Conservation (phyloP, 2,113 vertebrate genomes). For the Stigmatopora argus region DNA sequence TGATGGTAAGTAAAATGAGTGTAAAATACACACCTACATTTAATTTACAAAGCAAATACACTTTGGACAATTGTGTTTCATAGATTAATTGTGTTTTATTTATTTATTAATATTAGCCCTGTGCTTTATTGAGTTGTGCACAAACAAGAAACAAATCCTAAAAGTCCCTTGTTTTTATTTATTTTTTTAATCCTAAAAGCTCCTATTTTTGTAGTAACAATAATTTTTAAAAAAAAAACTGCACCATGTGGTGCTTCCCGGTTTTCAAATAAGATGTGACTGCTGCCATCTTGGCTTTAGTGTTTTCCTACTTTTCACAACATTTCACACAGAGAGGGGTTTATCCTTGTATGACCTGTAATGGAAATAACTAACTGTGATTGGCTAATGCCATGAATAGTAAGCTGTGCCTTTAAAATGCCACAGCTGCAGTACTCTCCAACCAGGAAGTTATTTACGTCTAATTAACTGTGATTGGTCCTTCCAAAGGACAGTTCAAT, state of each 20-base stretch:
- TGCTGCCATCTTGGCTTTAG: not conserved
- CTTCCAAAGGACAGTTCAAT: conserved; percentile 41
- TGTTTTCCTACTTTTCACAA: conserved; percentile 1
- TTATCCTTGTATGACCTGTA: not conserved
- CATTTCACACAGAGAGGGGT: conserved; percentile 14
- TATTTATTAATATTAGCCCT: too few relatives aligned
- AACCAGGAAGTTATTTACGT: conserved; percentile 50
- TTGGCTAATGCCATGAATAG: conserved; percentile 21
- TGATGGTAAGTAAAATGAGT: conserved; percentile 46
- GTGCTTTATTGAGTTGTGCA: too few relatives aligned
- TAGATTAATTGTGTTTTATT: not conserved
- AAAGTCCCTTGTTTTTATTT: not conserved
- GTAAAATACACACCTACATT: not conserved
- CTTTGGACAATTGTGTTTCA: not conserved
- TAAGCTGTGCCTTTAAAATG: conserved; percentile 40
- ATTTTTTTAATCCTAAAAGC: too few relatives aligned
- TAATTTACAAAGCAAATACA: not conserved
- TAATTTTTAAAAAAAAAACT: not conserved
- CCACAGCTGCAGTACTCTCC: conserved; percentile 54
- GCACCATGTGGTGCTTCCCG: not conserved
- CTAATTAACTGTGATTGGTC: conserved; percentile 59
- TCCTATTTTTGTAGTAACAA: too few relatives aligned
- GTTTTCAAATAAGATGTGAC: conserved; percentile 3
- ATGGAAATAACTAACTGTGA: not conserved
- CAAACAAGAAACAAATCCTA: not conserved